phyloP scores from a whole-genome alignment of 2,797 vertebrate species.

The Poecilia wingei region DNA sequence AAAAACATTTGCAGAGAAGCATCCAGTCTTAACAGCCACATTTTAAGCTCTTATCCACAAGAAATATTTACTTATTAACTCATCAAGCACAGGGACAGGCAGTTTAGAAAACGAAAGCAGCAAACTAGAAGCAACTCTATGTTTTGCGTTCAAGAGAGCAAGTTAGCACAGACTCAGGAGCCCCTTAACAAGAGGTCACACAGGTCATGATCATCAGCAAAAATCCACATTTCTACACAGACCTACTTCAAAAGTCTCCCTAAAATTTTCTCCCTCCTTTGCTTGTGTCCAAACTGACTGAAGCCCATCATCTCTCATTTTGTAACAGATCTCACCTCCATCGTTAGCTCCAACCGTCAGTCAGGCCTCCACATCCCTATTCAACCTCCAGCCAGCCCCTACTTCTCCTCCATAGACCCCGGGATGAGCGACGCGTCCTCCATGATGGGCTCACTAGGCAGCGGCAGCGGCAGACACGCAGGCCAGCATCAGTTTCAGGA shows the following conservation, averaged over 20 bases:
- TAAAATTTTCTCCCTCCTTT: conserved; percentile 15
- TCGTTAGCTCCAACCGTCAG: conserved; percentile 91
- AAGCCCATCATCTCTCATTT: conserved; percentile 72
- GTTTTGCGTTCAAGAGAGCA: conserved; percentile 9
- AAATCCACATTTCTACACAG: conserved; percentile 23
- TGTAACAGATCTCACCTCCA: conserved; percentile 94
- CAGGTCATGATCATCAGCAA: conserved; percentile 55
- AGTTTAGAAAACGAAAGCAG: conserved; percentile 38
- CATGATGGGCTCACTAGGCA: conserved; percentile 93
- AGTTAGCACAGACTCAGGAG: neutral
- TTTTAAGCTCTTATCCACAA: neutral
- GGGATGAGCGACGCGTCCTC: conserved; percentile 91
- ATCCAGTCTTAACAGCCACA: conserved; percentile 10
- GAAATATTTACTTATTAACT: neutral
- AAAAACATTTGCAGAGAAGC: neutral
- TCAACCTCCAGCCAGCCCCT: conserved; percentile 90
- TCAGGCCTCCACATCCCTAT: conserved; percentile 89
- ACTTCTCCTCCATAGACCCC: conserved; percentile 95
- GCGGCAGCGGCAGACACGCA: conserved; percentile 90
- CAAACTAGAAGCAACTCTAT: conserved; percentile 16
- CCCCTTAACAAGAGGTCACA: conserved; percentile 63
- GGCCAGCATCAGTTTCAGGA: conserved; percentile 99
- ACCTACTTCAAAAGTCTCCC: conserved; percentile 1
- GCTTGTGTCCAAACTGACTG: conserved; percentile 57
- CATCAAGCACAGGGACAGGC: neutral